Percentiles rank a stretch among this genome's conserved stretches.
Evolutionary conservation across 2,888 invertebrate genomes (phyloP).

Genomic region (Scaptomyza flava): DNA sequence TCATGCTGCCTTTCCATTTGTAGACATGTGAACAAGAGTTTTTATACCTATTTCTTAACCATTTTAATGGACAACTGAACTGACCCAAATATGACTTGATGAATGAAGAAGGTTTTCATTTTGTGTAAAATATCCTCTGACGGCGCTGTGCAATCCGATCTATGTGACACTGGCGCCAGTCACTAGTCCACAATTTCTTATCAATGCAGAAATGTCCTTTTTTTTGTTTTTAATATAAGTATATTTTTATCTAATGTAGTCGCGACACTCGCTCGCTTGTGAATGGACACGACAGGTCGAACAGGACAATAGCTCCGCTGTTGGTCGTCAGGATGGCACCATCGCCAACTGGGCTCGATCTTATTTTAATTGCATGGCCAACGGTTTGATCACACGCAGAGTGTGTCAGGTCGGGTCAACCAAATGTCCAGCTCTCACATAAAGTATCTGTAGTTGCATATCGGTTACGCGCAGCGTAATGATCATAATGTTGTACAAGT

Average conservation of each 20-base stretch:
- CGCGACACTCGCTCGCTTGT: slow-evolving; percentile 66
- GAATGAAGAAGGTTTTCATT: slow-evolving; percentile 53
- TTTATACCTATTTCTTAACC: slow-evolving; percentile 14
- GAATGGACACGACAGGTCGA: slow-evolving; percentile 55
- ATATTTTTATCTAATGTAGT: slow-evolving; percentile 53
- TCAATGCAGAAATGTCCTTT: slow-evolving; percentile 53
- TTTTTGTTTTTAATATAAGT: background rate
- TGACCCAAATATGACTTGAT: slow-evolving; percentile 33
- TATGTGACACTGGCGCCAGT: slow-evolving; percentile 63
- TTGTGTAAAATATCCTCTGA: slow-evolving; percentile 24
- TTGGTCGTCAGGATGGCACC: slow-evolving; percentile 52
- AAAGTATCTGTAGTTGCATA: slow-evolving; percentile 37
- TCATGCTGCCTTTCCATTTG: background rate
- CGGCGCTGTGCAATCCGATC: slow-evolving; percentile 11
- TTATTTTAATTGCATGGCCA: slow-evolving; percentile 67
- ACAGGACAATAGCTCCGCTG: slow-evolving; percentile 72
- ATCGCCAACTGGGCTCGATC: slow-evolving; percentile 64
- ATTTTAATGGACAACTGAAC: slow-evolving; percentile 17
- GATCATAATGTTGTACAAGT: slow-evolving; percentile 74
- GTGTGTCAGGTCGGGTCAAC: slow-evolving; percentile 47
- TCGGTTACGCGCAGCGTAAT: slow-evolving; percentile 65
- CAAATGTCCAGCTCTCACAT: slow-evolving; percentile 10
- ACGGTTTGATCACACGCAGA: slow-evolving; percentile 63
- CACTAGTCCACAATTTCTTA: slow-evolving; percentile 30
- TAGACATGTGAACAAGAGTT: slow-evolving; percentile 12